Base-by-base conservation (phyloP, 2,797 vertebrate species). In the Poecilia wingei region DNA sequence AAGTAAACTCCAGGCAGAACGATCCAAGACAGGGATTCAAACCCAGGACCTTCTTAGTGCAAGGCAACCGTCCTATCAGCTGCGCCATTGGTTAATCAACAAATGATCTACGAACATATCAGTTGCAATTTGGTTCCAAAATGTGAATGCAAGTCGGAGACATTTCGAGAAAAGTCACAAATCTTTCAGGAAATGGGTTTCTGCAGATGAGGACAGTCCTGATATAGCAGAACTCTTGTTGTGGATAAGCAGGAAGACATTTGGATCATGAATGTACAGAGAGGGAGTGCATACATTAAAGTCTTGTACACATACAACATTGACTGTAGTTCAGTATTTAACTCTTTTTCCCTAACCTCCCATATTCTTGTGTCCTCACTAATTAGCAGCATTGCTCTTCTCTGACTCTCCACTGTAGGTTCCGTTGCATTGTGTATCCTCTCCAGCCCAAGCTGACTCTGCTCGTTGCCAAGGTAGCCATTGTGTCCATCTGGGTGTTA, bases 341-440 rank as follows among this genome's bases (percentile, higher is more conserved):
- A 7, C 39, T 78, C 51, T 43, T 47, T 71, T 41, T 3, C 36
- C 10, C 43, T 43, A 36, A 9, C 36, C 22, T 3, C 43, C 72
- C 3, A 1, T 25, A 16, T 71, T 39, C 31, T 20, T 72, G 2
- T 75, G 12, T 55, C n/a, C 6, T 7, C 12, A 3, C 47, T 78
- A 76, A 83, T 51, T 6, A 25, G 14, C 57, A 8, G 1, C 25
- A 28, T 4, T 76, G 25, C n/a, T 61, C 4, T 71, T 78, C n/a
- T 78, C 61, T 79, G 16, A 14, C 77, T 43, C 36, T 73, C 18
- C 39, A 4, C 69, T 33, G 8, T 83, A 96, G 96, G 92, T 96
- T 96, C 85, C 95, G 94, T 33, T 96, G 95, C 80, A 95, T 97
- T 13, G 93, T 97, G n/a, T 96, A 92, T 79, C 96, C 96, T 57